Evolutionary conservation across 2,888 invertebrate genomes (phyloP).

Genomic region (Limnephilus auricula): DNA sequence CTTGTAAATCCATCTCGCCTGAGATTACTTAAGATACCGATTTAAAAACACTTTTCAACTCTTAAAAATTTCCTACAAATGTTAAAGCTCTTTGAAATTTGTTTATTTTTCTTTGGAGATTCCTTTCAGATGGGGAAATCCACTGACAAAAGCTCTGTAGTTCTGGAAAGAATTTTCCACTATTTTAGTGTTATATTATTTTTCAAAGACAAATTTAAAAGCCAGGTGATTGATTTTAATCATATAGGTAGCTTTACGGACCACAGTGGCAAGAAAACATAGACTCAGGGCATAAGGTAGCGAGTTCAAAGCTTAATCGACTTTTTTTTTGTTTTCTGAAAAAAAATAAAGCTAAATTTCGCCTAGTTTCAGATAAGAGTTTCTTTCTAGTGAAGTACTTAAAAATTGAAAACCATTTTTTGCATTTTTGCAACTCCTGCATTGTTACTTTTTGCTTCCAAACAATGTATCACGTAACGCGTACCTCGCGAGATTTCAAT

Average conservation of each 20-base stretch:
- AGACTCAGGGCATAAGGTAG: background rate
- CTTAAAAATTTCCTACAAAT: background rate
- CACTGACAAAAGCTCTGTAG: background rate
- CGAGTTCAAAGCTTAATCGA: background rate
- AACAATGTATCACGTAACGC: background rate
- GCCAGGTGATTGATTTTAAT: background rate
- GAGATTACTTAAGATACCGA: background rate
- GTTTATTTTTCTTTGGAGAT: background rate
- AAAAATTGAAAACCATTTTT: too few species aligned
- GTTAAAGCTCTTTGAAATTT: background rate
- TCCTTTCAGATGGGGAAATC: background rate
- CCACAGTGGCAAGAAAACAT: background rate
- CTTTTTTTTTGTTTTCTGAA: background rate
- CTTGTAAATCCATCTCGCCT: background rate
- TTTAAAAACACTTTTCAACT: constrained; percentile 3
- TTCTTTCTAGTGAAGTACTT: too few species aligned
- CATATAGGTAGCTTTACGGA: background rate
- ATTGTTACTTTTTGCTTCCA: too few species aligned
- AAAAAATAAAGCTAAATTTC: too few species aligned
- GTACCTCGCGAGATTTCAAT: too few species aligned
- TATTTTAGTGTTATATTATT: background rate
- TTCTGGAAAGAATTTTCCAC: background rate
- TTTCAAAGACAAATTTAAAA: background rate
- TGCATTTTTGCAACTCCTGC: too few species aligned
- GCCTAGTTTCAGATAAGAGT: background rate